These are phyloP conservation scores for Folsomia manolachei DNA, from an alignment of 2,888 invertebrate species.

Conservation along the genomic window DNA sequence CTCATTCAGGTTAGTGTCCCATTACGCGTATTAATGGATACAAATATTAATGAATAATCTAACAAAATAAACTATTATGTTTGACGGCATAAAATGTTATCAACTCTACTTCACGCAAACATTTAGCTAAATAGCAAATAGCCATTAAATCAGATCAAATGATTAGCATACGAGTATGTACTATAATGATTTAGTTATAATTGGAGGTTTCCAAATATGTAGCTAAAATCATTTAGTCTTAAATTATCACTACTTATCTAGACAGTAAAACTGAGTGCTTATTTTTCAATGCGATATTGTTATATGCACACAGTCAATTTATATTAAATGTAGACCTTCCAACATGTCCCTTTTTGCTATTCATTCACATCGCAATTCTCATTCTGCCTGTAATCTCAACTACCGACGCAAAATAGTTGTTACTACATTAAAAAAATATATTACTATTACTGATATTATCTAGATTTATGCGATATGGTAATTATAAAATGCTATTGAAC, in stretches of 20 bases:
- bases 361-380: constrained; percentile 1
- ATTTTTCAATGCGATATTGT: constrained; percentile 17
- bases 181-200: no score
- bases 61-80: no score
- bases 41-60: no score
- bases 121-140: no score
- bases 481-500: not conserved
- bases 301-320: not conserved
- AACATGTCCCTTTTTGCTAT: not conserved
- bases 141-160: no score
- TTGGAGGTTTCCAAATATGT: no score
- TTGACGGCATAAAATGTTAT: no score
- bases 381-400: constrained; percentile 7
- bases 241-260: not conserved
- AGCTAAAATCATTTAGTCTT: not conserved
- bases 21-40: no score
- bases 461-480: no score
- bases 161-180: no score
- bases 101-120: no score
- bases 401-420: not conserved
- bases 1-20: no score
- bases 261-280: constrained; percentile 14
- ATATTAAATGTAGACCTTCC: not conserved
- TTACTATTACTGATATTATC: not conserved
- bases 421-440: not conserved